Evolutionary conservation across 2,113 vertebrate species (phyloP), one percentile per base, ranked within the genome.

Genomic region (Perca flavescens): DNA sequence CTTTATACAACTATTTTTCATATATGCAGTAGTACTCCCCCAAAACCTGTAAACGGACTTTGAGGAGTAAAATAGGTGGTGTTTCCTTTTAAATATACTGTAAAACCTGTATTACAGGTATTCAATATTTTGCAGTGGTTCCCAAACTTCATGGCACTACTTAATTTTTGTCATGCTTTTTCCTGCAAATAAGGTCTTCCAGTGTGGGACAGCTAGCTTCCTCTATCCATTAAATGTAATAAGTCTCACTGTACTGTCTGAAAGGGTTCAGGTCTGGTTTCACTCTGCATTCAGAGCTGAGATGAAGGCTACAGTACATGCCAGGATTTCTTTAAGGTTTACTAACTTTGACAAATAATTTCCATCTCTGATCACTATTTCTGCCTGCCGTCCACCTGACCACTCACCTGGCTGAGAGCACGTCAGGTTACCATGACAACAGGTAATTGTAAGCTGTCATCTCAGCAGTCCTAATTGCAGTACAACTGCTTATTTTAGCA

Each of bases 351-450:
- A 86, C 46, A 84, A 65, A 83, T 86, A 17, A 40, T 80, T 57
- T 74, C 74, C 50, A 34, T 77, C 50, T 25, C 53, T 74, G 47
- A 65, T 53, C 31, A 69, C 21, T 34, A 61, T 65, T 69, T 79
- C 66, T 79, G 60, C 64, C 74, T 36, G 36, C 25, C 21, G 12
- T 70, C 67, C 57, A 79, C 75, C 86, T 82, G 80, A 86, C 64
- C 67, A 36, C 68, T 88, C 67, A 87, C 75, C 87, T 88, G 82
- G 62, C 72, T 77, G 53, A 85, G 57, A 74, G 62, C 67, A 70
- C 58, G 52, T 68, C 15, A 34, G 36, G 86, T 85, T 85, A 49
- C 89, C 77, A 75, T 86, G 85, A 80, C 79, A 74, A 86, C 77
- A 12, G 46, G 15, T 85, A 69, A 87, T 87, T 84, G 79, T 47